A percentile compares a stretch with the other conserved stretches of the same genome.
Conservation (phyloP, 1,140 invertebrate species). For the Ylistrum balloti region DNA sequence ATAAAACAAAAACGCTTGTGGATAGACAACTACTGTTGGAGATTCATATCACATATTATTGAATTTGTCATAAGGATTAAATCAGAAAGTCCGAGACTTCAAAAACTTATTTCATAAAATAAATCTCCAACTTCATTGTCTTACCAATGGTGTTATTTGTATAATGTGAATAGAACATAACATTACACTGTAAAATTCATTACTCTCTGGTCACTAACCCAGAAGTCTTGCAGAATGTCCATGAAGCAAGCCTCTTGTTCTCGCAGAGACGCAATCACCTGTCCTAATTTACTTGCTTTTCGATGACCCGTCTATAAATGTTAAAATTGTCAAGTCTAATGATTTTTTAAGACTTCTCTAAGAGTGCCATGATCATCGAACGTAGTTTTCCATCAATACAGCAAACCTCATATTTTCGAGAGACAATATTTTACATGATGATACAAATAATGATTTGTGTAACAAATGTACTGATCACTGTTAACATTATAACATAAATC, state of each 20-base stretch:
- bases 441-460: not conserved
- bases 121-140: conserved; percentile 18
- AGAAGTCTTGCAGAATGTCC: conserved; percentile 64
- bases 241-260: conserved; percentile 65
- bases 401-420: not conserved
- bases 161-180: conserved; percentile 45
- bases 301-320: conserved; percentile 62
- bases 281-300: conserved; percentile 63
- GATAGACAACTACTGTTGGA: not conserved
- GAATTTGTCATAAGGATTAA: not conserved
- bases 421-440: not conserved
- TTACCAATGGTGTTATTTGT: not conserved
- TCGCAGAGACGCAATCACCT: conserved; percentile 63
- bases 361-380: no score
- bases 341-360: no score
- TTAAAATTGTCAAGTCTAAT: conserved; percentile 42
- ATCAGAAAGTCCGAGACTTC: not conserved
- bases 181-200: no score
- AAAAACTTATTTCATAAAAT: not conserved
- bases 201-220: conserved; percentile 55
- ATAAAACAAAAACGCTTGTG: conserved; percentile 20
- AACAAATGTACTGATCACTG: no score
- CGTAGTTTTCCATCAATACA: not conserved
- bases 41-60: not conserved
- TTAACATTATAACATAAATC: no score